These are phyloP conservation scores for Brachylomia viminalis DNA, from an alignment of 2,888 invertebrate genomes.

Conservation along the genomic window DNA sequence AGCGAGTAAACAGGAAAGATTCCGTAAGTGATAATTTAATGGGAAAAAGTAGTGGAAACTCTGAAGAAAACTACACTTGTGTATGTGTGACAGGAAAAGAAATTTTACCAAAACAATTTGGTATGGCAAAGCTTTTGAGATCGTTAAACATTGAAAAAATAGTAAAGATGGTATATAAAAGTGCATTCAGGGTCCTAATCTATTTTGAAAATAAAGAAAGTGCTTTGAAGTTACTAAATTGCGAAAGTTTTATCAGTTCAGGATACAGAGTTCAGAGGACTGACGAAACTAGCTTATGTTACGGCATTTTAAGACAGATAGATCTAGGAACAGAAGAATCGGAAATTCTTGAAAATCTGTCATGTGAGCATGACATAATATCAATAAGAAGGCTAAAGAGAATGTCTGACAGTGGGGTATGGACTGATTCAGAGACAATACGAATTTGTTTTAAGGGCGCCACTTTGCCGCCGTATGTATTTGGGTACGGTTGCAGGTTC, in stretches of 20 bases:
- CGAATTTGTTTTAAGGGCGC: conserved; percentile 29
- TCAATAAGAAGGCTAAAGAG: conserved; percentile 19
- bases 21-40: not conserved
- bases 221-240: conserved; percentile 6
- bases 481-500: conserved; percentile 31
- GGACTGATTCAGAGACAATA: conserved; percentile 28
- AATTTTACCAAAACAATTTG: conserved; percentile 17
- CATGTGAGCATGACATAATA: conserved; percentile 12
- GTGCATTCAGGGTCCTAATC: conserved; percentile 11
- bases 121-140: conserved; percentile 13
- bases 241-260: conserved; percentile 10
- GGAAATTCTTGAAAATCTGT: conserved; percentile 23
- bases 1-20: conserved; percentile 8
- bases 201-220: conserved; percentile 1
- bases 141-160: not conserved
- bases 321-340: conserved; percentile 28
- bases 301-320: conserved; percentile 26
- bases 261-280: conserved; percentile 15
- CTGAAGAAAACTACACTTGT: not conserved
- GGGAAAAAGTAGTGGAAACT: not conserved
- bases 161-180: conserved; percentile 13
- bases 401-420: conserved; percentile 14
- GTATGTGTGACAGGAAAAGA: conserved; percentile 21
- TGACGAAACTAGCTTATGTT: conserved; percentile 16
- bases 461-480: conserved; percentile 11